Percentiles rank a stretch among this genome's conserved stretches.
Conservation (phyloP, 1,140 invertebrate species). For the Drosophila arawakana region DNA sequence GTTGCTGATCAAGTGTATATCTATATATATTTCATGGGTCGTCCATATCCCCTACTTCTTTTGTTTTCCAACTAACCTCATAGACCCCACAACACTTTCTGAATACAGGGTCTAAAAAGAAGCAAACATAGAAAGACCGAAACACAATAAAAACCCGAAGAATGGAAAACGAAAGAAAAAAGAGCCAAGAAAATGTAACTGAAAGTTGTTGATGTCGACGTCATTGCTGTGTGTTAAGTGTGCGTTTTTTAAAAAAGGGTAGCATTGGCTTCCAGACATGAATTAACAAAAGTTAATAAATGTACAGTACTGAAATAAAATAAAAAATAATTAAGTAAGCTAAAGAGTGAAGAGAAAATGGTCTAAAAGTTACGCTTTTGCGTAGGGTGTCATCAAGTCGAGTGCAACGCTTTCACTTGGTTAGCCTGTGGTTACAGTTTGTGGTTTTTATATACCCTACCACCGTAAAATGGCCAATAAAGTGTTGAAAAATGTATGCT, state of each 20-base stretch:
- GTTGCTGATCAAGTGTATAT: no score
- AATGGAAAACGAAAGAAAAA: not conserved
- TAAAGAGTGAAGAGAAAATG: not conserved
- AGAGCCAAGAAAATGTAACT: conserved; percentile 16
- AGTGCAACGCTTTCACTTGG: not conserved
- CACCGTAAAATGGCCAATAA: conserved; percentile 13
- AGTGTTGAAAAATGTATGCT: conserved; percentile 8
- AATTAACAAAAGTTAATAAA: not conserved
- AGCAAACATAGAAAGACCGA: not conserved
- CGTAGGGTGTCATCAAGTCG: not conserved
- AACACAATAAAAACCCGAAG: conserved; percentile 10
- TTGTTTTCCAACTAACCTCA: no score
- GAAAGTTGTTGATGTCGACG: conserved; percentile 36
- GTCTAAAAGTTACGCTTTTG: not conserved
- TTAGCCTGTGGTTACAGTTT: conserved; percentile 8
- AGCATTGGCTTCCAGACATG: not conserved
- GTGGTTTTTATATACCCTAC: conserved; percentile 4
- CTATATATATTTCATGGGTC: no score
- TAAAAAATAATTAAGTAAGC: no score
- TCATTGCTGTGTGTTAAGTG: conserved; percentile 22
- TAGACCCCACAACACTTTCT: no score
- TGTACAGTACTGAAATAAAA: no score
- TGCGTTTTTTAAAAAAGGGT: not conserved
- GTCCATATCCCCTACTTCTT: no score
- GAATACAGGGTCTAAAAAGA: no score